Conservation (phyloP, 1,140 invertebrate genomes). For the Drusus annulatus region DNA sequence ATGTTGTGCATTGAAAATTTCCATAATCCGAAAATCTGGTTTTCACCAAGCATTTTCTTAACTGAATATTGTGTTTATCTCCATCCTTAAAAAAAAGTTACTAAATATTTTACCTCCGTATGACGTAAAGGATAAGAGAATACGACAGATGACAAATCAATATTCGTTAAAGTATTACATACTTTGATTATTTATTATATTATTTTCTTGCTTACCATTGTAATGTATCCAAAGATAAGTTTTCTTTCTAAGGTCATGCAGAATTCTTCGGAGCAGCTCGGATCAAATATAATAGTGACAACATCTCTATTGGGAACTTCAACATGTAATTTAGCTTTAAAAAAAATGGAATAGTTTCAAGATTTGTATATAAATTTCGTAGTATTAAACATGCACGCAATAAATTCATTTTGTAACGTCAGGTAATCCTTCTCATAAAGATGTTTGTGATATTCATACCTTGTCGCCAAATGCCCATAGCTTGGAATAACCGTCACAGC, state of each 20-base stretch:
- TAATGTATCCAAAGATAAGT: conserved; percentile 28
- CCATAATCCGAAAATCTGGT: conserved; percentile 26
- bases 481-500: too few species aligned
- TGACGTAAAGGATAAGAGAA: too few species aligned
- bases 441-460: too few species aligned
- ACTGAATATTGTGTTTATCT: neutral
- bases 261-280: conserved; percentile 33
- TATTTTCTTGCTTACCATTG: neutral
- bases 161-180: too few species aligned
- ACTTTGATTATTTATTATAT: neutral
- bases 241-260: conserved; percentile 19
- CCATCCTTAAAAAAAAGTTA: conserved; percentile 36
- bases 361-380: neutral
- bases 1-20: conserved; percentile 28
- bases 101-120: neutral
- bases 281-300: conserved; percentile 35
- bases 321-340: neutral
- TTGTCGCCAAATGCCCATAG: too few species aligned
- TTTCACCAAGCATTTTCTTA: neutral
- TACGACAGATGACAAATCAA: too few species aligned
- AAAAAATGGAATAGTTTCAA: neutral
- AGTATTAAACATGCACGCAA: neutral
- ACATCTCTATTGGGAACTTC: conserved; percentile 21
- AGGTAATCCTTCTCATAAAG: too few species aligned
- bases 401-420: too few species aligned